Evolutionary conservation across 2,888 invertebrate species (phyloP), one percentile per base, ranked within the genome.

Genomic region (Gortyna flavago): DNA sequence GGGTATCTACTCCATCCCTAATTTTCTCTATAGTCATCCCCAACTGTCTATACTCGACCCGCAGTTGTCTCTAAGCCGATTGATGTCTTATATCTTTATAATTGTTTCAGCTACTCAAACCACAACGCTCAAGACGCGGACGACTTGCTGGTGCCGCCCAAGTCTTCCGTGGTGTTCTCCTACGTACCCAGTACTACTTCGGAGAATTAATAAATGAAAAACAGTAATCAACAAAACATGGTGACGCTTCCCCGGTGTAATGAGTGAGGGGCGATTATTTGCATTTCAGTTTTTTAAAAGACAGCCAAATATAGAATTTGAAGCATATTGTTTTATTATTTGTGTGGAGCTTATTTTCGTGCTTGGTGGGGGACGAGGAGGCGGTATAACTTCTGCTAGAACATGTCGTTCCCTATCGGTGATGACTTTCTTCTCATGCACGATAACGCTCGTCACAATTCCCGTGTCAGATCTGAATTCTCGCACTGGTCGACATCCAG

Each of bases 131-230:
- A 97, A 61, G 81, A 90, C n/a, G 96, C 97, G 2, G 95, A 96
- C 61, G 92, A 95, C 11, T 95, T 98, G 80, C 93, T 97, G 32
- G 96, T 98, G 74, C 97, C 98, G 0, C 94, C 97, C 0, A 97
- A 97, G 88, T 97, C 98, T 21, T 97, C 98, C 0, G 94, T 98
- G 29, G 96, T 98, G 64, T 95, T 98, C 71, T 97, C 98, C 32
- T 98, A 98, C 92, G 98, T 98, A 57, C 98, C 98, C 32, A 94
- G 93, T 77, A 92, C 90, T 0, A 84, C 84, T 0, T 91, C 92
- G 2, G 94, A 94, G 59, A 86, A 93, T 54, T 94, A 90, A 88
- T 35, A 29, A 48, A 41, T 21, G 25, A 69, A 70, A 54, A 67
- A 29, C 21, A 62, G 38, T 66, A 57, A 41, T 41, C 13, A 62